Evolutionary conservation across 2,888 invertebrate genomes (phyloP).

Genomic region (Habrosyne pyritoides): DNA sequence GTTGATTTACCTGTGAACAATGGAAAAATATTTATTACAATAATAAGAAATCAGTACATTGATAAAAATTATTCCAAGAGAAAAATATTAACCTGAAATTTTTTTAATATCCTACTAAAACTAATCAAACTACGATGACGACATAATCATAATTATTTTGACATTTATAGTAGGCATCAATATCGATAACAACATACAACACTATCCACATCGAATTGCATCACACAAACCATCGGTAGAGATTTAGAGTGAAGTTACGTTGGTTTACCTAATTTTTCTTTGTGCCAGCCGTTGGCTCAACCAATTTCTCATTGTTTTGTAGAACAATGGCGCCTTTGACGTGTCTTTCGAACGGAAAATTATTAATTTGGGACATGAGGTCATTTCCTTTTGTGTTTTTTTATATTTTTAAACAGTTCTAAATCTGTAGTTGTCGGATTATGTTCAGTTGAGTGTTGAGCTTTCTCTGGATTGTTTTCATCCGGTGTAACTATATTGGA

Average conservation of each 20-base stretch:
- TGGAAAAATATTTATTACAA: constrained; percentile 3
- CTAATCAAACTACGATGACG: no score
- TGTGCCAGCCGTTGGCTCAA: constrained; percentile 48
- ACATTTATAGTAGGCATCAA: constrained; percentile 30
- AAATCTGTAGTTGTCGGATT: constrained; percentile 3
- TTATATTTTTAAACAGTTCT: not conserved
- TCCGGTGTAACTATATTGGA: not conserved
- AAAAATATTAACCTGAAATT: no score
- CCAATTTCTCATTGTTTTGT: constrained; percentile 61
- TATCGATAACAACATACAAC: constrained; percentile 26
- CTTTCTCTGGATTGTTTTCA: constrained; percentile 4
- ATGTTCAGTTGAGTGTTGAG: not conserved
- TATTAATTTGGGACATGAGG: constrained; percentile 53
- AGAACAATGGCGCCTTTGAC: constrained; percentile 58
- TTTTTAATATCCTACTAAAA: no score
- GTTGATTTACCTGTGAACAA: constrained; percentile 41
- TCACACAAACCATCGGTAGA: constrained; percentile 53
- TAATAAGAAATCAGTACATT: not conserved
- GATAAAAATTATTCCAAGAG: no score
- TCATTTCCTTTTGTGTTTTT: constrained; percentile 37
- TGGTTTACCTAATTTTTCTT: constrained; percentile 71
- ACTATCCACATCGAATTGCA: constrained; percentile 52
- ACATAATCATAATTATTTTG: not conserved
- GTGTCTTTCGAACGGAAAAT: constrained; percentile 54
- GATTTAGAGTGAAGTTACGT: constrained; percentile 62